These are phyloP conservation scores for Rhodophaea formosa DNA, from an alignment of 2,888 invertebrate species.

Conservation along the genomic window DNA sequence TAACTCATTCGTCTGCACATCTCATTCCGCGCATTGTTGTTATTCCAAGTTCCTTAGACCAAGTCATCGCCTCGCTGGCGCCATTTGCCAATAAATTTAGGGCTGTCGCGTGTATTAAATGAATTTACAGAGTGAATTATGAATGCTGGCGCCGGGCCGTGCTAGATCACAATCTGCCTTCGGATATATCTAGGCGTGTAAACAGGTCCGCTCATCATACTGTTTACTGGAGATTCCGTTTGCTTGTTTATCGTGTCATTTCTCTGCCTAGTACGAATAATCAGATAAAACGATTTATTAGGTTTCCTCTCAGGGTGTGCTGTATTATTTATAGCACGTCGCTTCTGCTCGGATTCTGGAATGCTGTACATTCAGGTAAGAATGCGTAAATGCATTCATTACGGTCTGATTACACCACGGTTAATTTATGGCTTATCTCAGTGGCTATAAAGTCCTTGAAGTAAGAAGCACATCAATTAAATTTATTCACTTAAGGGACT, in stretches of 20 bases:
- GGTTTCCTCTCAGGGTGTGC: conserved; percentile 28
- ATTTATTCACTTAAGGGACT: conserved; percentile 27
- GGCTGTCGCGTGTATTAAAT: conserved; percentile 73
- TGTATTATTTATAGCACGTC: conserved; percentile 29
- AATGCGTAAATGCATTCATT: conserved; percentile 28
- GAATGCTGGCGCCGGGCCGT: conserved; percentile 62
- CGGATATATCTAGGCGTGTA: conserved; percentile 53
- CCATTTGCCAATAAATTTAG: conserved; percentile 77
- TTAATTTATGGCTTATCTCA: neutral
- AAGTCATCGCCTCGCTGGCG: conserved; percentile 68
- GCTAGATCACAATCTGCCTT: conserved; percentile 68
- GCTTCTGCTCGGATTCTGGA: conserved; percentile 21
- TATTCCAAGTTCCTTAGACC: conserved; percentile 66
- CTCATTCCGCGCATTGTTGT: conserved; percentile 52
- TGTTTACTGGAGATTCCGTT: conserved; percentile 45
- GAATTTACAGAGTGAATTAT: conserved; percentile 74
- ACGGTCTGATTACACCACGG: conserved; percentile 1
- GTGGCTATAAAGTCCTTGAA: neutral
- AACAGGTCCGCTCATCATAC: conserved; percentile 62
- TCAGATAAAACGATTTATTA: conserved; percentile 47
- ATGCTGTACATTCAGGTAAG: conserved; percentile 27
- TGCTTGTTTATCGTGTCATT: conserved; percentile 51
- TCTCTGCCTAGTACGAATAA: conserved; percentile 38
- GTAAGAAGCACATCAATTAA: neutral
- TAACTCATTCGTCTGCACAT: conserved; percentile 40